These are phyloP conservation scores for Syngnathus scovelli DNA, from an alignment of 2,113 vertebrate genomes.

Conservation along the genomic window DNA sequence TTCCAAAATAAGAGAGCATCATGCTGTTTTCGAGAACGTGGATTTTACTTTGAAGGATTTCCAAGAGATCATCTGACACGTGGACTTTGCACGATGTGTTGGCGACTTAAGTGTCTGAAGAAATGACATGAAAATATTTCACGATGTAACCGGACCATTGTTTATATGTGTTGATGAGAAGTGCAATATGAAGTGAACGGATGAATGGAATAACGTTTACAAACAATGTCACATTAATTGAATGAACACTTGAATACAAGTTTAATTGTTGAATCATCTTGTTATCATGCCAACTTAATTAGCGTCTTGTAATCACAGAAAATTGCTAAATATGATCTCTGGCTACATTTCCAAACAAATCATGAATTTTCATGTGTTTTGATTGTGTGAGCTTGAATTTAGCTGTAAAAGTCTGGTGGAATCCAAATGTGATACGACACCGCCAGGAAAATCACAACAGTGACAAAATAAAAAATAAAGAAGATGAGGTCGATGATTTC, in stretches of 20 bases:
- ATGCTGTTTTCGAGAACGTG: fast-evolving
- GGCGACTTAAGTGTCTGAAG: no score
- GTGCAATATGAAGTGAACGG: not conserved
- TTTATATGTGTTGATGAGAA: no score
- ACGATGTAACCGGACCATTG: not conserved
- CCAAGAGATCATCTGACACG: not conserved
- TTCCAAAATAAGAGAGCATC: conserved; percentile 26
- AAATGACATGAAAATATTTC: not conserved
- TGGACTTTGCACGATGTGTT: not conserved
- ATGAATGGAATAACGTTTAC: not conserved
- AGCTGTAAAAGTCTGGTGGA: not conserved
- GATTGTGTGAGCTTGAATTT: not conserved
- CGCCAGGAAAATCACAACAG: fast-evolving
- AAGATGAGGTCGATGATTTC: conserved; percentile 21
- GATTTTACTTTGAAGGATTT: conserved; percentile 1
- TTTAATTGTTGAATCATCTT: not conserved
- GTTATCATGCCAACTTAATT: not conserved
- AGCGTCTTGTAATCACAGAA: not conserved
- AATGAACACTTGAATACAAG: not conserved
- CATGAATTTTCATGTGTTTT: not conserved
- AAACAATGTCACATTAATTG: not conserved
- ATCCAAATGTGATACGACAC: not conserved
- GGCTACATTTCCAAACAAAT: not conserved
- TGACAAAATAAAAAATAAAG: conserved; percentile 22
- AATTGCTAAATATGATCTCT: not conserved